Base-by-base conservation (phyloP, 2,888 invertebrate species). In the Cephus rjabovi region DNA sequence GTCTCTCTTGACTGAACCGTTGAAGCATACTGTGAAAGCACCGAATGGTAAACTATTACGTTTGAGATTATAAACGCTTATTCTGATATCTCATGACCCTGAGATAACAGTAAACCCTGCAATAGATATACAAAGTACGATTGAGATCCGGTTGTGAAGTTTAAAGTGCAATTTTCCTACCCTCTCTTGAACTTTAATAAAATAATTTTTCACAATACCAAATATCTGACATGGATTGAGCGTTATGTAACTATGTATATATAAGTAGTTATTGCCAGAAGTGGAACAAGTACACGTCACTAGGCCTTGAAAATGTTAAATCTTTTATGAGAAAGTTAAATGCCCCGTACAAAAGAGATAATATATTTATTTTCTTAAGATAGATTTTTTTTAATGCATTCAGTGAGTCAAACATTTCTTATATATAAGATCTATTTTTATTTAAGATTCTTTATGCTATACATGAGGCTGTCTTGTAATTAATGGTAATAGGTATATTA, bases 61-160 rank as follows among this genome's bases (percentile, higher is more conserved):
- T 74, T 73, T 73, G 15, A 79, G 56, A 23, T 56, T 56, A 23
- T 23, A 56, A 56, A 9, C 56, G 56, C 56, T 56, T 56, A 56
- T 56, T 56, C 23, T 56, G 23, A 56, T 56, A 56, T 23, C 56
- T 56, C 23, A 73, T 86, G 88, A 88, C 88, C 87, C 85, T 85
- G 80, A 86, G 88, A 88, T 88, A 87, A 87, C 82, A 84, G 77
- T 77, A 69, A 76, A 56, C 56, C 23, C 56, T 56, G 56, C 56
- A 56, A 23, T 56, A 56, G 23, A 56, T 56, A 23, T 56, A 9
- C 2, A 56, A 1, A 56, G 9, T 56, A 23, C 6, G 23, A 56
- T 9, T 23, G 23, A 23, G 1, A 56, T 9, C 2, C 9, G 56
- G 56, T 56, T 23, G 23, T 23, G 56, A 9, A 56, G 6, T 23